Percentiles rank a stretch among this genome's conserved stretches.
phyloP scores from a whole-genome alignment of 2,797 vertebrate species.

The Myotis myotis region DNA sequence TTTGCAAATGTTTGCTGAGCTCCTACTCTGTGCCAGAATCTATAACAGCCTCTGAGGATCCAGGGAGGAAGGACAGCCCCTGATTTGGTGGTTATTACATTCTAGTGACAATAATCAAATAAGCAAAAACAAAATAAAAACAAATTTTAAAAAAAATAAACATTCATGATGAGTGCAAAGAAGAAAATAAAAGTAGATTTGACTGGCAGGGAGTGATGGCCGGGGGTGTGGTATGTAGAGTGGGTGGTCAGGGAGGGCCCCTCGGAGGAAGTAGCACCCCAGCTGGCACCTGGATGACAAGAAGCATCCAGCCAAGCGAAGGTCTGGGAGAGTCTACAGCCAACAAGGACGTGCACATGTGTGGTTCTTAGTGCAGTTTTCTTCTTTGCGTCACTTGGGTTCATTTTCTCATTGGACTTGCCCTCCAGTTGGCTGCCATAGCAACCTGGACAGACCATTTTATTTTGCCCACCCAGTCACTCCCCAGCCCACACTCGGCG shows the following conservation, averaged over 20 bases:
- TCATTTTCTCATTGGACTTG: slow-evolving; percentile 53
- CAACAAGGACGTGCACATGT: not conserved
- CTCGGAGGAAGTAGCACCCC: not conserved
- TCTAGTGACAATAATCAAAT: not conserved
- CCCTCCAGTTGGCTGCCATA: slow-evolving; percentile 65
- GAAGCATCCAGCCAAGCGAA: not conserved
- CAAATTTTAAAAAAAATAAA: not conserved
- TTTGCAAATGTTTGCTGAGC: not conserved
- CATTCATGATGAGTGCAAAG: not conserved
- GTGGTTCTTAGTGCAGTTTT: not conserved
- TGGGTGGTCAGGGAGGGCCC: not conserved
- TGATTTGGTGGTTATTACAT: not conserved
- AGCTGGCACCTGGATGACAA: not conserved
- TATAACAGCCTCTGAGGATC: not conserved
- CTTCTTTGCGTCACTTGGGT: not conserved
- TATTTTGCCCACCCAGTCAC: slow-evolving; percentile 61
- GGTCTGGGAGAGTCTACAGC: not conserved
- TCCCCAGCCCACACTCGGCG: slow-evolving; percentile 47
- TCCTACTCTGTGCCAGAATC: not conserved
- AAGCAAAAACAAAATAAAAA: not conserved
- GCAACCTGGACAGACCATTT: slow-evolving; percentile 67
- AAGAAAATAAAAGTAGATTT: not conserved
- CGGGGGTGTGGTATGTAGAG: not conserved
- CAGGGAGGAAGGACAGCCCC: not conserved
- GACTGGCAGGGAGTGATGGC: not conserved